Evolutionary conservation across 2,888 invertebrate genomes (phyloP).

Genomic region (Pollenia angustigena): DNA sequence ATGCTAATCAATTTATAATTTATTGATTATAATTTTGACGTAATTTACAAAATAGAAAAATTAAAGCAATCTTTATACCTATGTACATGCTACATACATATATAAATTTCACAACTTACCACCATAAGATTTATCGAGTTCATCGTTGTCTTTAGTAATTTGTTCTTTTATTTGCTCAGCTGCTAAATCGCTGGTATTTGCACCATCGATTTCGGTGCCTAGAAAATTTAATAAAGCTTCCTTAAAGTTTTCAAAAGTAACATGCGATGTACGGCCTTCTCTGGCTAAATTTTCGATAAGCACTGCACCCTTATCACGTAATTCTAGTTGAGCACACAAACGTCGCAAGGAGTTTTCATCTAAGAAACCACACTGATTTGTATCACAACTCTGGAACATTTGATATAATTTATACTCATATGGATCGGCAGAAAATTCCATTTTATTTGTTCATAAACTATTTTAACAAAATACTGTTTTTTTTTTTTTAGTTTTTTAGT

Average conservation of each 20-base stretch:
- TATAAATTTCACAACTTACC: conserved; percentile 61
- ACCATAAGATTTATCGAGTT: conserved; percentile 44
- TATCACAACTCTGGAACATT: conserved; percentile 92
- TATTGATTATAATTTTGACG: conserved; percentile 46
- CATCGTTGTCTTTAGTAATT: conserved; percentile 16
- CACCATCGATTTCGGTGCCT: conserved; percentile 85
- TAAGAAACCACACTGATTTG: conserved; percentile 88
- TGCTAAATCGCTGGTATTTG: conserved; percentile 42
- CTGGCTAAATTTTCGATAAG: conserved; percentile 87
- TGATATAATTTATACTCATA: conserved; percentile 92
- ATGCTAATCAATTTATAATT: conserved; percentile 9
- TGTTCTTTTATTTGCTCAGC: conserved; percentile 52
- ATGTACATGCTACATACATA: neutral
- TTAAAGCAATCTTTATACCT: no score
- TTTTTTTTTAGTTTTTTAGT: conserved; percentile 29
- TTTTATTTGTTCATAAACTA: conserved; percentile 51
- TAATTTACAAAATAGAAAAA: conserved; percentile 23
- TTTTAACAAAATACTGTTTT: conserved; percentile 14
- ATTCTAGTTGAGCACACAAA: conserved; percentile 91
- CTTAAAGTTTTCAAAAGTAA: conserved; percentile 90
- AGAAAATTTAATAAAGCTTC: conserved; percentile 90
- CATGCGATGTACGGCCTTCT: conserved; percentile 82
- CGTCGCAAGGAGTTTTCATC: conserved; percentile 88
- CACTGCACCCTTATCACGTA: conserved; percentile 88
- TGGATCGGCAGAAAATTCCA: conserved; percentile 85